These are phyloP conservation scores for Hirudinaria manillensis DNA, from an alignment of 2,888 invertebrate species.

Conservation along the genomic window DNA sequence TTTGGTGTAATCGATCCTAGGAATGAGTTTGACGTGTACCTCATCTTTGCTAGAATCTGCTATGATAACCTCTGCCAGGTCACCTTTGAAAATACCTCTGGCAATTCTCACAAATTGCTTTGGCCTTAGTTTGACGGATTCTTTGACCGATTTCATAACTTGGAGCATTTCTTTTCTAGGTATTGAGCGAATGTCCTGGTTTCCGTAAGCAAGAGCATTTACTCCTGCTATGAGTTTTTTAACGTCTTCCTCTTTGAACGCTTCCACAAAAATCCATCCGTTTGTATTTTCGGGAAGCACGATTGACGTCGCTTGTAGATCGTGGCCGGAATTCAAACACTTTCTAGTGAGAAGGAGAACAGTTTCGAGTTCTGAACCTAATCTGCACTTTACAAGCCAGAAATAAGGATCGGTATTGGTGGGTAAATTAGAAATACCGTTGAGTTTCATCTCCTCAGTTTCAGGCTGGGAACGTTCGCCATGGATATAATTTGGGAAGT, in stretches of 20 bases:
- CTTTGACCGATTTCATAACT: neutral
- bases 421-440: no score
- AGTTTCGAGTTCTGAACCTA: no score
- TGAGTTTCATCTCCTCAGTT: no score
- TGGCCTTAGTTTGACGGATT: neutral
- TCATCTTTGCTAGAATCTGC: constrained; percentile 94
- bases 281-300: constrained; percentile 61
- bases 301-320: neutral
- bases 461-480: neutral
- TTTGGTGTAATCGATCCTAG: constrained; percentile 90
- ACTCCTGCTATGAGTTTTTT: constrained; percentile 84
- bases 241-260: constrained; percentile 95
- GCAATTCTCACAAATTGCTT: constrained; percentile 97
- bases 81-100: constrained; percentile 73
- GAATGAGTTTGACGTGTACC: constrained; percentile 86
- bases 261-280: constrained; percentile 95
- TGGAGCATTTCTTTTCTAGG: neutral
- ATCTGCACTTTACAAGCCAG: no score
- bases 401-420: no score
- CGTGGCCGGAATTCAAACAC: no score
- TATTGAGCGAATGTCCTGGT: constrained; percentile 43
- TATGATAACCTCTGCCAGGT: constrained; percentile 93
- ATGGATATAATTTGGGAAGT: neutral
- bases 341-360: no score
- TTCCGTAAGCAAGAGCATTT: constrained; percentile 81